Evolutionary conservation across 2,888 invertebrate genomes (phyloP).

Genomic region (Pyrrhosoma nymphula): DNA sequence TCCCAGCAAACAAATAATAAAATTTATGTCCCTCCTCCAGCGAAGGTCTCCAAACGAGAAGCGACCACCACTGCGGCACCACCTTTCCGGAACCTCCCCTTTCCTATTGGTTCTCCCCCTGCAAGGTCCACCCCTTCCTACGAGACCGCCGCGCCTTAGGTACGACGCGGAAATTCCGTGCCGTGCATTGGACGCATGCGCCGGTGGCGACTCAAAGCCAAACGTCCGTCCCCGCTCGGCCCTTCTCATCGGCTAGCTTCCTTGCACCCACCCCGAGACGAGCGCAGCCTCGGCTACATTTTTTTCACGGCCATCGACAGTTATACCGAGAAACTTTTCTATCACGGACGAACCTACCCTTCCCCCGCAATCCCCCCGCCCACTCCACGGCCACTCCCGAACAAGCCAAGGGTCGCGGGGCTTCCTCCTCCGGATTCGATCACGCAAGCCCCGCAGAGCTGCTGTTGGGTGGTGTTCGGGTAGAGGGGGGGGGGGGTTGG

Average conservation of each 20-base stretch:
- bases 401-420: background rate
- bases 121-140: background rate
- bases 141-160: background rate
- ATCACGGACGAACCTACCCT: background rate
- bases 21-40: background rate
- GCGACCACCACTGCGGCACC: background rate
- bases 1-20: background rate
- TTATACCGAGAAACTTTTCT: background rate
- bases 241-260: background rate
- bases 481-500: background rate
- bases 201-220: background rate
- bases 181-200: slow-evolving; percentile 3
- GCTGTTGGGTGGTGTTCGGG: background rate
- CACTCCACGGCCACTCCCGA: background rate
- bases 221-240: background rate
- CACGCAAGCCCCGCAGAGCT: background rate
- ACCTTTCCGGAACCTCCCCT: background rate
- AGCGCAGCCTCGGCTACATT: no score
- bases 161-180: slow-evolving; percentile 10
- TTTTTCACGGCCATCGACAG: background rate
- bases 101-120: background rate
- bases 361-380: background rate
- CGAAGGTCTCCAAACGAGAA: background rate
- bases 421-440: background rate
- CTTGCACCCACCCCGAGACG: background rate